Evolutionary conservation across 2,797 vertebrate species (phyloP).

Genomic region (Anas bernieri): DNA sequence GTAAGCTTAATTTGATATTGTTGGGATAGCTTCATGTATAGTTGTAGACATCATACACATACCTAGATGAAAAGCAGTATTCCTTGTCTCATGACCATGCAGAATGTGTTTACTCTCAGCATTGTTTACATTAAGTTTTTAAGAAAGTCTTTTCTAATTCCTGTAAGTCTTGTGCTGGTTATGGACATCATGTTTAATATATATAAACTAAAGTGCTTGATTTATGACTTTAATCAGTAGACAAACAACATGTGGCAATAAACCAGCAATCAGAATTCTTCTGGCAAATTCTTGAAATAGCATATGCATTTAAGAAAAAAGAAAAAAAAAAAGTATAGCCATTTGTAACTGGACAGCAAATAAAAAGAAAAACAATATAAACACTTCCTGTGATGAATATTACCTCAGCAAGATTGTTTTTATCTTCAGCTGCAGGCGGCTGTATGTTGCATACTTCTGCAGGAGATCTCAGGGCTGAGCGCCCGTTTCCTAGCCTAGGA

Average conservation of each 20-base stretch:
- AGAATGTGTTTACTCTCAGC: not conserved
- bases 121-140: not conserved
- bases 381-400: not conserved
- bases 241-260: not conserved
- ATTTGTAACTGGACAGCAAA: conserved; percentile 4
- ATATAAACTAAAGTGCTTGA: not conserved
- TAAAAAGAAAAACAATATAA: not conserved
- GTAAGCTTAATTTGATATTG: not conserved
- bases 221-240: not conserved
- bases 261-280: not conserved
- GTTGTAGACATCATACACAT: not conserved
- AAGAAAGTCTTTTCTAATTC: not conserved
- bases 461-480: conserved; percentile 7
- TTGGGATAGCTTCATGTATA: not conserved
- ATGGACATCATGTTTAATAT: not conserved
- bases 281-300: conserved; percentile 8
- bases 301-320: not conserved
- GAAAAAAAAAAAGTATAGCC: not conserved
- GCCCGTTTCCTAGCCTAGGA: not conserved
- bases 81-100: not conserved
- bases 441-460: not conserved
- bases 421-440: not conserved
- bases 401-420: conserved; percentile 14
- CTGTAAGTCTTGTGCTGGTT: not conserved
- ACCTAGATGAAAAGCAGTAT: not conserved